Evolutionary conservation across 2,797 vertebrate species (phyloP), one percentile per base, ranked within the genome.

Genomic region (Falco biarmicus): DNA sequence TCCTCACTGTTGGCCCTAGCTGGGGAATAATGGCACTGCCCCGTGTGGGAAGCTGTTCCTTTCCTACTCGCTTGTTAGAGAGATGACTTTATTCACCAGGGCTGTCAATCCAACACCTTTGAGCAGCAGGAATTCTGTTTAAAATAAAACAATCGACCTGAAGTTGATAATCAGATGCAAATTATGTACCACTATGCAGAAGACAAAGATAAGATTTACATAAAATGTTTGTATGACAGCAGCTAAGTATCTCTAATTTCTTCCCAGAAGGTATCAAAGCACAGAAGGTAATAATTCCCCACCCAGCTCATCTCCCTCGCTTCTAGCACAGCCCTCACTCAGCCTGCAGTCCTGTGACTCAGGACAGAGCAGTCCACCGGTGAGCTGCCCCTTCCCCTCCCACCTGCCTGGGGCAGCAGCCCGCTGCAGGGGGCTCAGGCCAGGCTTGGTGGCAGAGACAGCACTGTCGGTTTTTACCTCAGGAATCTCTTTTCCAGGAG

Each of bases 161-260:
- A 87, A 92, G 54, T 84, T 87, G 65, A 87, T 96, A 95, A 96
- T 96, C 68, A 87, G 78, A 93, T 95, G 93, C 78, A 95, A 95
- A 96, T 95, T 95, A 87, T 71, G 88, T 94, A 91, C 61, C 47
- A 69, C 45, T 90, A 92, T 95, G 92, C 93, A 91, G 82, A 95
- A 95, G 76, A 83, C 56, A 87, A 94, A 90, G 54, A 77, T 74
- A 87, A 93, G 78, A 95, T 95, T 94, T 96, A 90, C 95, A 94
- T 96, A 92, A 94, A 92, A 78, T 85, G 13, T 89, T 92, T 96
- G 86, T 64, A 84, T 83, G 82, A 54, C 68, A 83, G 90, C 32
- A 89, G 53, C 81, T 87, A 92, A 94, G 78, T 90, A 93, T 75
- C 84, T 34, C 32, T 92, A 75, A 50, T 83, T 87, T 93, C 87